phyloP scores from a whole-genome alignment of 2,113 vertebrate genomes.

The Patagioenas fasciata region DNA sequence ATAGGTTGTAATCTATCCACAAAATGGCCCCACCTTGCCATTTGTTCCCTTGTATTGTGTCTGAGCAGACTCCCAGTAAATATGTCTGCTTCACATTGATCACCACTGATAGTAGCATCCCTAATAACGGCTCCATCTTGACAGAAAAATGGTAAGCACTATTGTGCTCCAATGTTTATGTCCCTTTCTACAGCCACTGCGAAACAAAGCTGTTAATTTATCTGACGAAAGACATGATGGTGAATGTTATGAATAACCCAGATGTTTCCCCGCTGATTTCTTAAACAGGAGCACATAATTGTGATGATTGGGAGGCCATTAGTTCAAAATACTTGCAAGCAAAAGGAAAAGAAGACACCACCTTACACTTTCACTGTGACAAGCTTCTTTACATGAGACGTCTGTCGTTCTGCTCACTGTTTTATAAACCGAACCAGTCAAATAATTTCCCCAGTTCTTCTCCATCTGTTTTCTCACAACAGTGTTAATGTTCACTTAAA shows the following conservation, averaged over 20 bases:
- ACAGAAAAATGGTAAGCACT: slow-evolving; percentile 52
- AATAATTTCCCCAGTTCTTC: background rate
- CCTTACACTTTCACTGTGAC: background rate
- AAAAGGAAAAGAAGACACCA: background rate
- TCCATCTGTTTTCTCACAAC: slow-evolving; percentile 36
- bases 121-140: slow-evolving; percentile 50
- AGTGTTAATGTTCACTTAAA: slow-evolving; percentile 32
- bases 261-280: slow-evolving; percentile 71
- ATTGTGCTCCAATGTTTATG: slow-evolving; percentile 41
- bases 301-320: slow-evolving; percentile 25
- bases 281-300: slow-evolving; percentile 45
- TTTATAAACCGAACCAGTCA: background rate
- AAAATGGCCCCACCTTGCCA: slow-evolving; percentile 26
- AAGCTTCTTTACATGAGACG: background rate
- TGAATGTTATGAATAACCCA: slow-evolving; percentile 39
- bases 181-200: slow-evolving; percentile 40
- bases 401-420: background rate
- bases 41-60: slow-evolving; percentile 54
- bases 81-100: slow-evolving; percentile 57
- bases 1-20: slow-evolving; percentile 63
- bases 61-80: slow-evolving; percentile 25
- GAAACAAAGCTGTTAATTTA: slow-evolving; percentile 65
- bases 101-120: slow-evolving; percentile 33
- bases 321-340: slow-evolving; percentile 41
- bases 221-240: slow-evolving; percentile 55